Evolutionary conservation across 2,888 invertebrate genomes (phyloP).

Genomic region (Drosophila niveifrons): DNA sequence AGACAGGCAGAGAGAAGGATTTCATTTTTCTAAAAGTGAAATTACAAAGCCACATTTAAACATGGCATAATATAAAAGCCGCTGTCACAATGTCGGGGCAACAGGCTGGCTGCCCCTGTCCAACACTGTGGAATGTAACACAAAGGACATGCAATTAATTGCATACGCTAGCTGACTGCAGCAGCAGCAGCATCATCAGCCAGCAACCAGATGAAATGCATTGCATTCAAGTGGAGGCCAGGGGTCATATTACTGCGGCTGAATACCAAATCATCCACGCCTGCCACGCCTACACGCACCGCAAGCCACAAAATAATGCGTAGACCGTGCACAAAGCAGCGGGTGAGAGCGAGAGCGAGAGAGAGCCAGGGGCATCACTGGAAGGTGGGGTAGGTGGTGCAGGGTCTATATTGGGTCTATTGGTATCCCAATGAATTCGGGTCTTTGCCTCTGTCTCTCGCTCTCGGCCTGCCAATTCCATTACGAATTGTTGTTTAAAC

Average conservation of each 20-base stretch:
- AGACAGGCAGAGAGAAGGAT: neutral
- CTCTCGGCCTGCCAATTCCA: conserved; percentile 47
- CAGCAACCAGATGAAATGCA: neutral
- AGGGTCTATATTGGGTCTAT: conserved; percentile 10
- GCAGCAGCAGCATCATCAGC: no score
- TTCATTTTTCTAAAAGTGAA: conserved; percentile 46
- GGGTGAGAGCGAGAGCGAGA: neutral
- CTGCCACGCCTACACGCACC: conserved; percentile 15
- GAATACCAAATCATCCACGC: conserved; percentile 12
- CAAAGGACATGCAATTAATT: conserved; percentile 61
- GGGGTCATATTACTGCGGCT: conserved; percentile 7
- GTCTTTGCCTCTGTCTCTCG: neutral
- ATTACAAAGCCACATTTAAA: conserved; percentile 56
- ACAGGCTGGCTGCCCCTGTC: conserved; percentile 1
- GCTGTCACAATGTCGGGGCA: conserved; percentile 51
- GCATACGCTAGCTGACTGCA: conserved; percentile 26
- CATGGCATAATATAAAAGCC: conserved; percentile 42
- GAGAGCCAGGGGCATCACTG: neutral
- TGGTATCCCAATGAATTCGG: conserved; percentile 22
- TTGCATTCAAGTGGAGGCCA: conserved; percentile 8
- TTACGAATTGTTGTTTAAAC: conserved; percentile 67
- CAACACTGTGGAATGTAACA: conserved; percentile 9
- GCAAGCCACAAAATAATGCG: conserved; percentile 44
- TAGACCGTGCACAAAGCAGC: neutral
- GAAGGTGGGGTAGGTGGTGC: conserved; percentile 1